A percentile compares a stretch with the other conserved stretches of the same genome.
Conservation (phyloP, 1,140 invertebrate genomes). For the Polypedilum vanderplanki region DNA sequence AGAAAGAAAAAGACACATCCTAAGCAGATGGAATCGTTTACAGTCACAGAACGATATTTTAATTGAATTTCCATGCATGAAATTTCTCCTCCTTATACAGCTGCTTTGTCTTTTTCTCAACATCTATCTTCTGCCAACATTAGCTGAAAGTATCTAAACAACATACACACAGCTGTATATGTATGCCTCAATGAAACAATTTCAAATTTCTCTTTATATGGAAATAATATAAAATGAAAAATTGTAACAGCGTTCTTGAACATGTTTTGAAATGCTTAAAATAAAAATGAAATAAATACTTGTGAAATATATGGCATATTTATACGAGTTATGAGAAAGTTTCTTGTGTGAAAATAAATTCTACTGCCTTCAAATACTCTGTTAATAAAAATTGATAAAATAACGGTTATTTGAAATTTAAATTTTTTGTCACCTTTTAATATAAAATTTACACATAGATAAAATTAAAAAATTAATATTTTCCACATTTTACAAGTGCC, state of each 20-base stretch:
- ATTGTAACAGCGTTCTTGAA: background rate
- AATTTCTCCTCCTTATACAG: background rate
- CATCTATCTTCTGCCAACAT: background rate
- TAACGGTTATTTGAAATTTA: no score
- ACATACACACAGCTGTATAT: no score
- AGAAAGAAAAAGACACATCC: background rate
- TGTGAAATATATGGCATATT: background rate
- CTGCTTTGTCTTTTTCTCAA: background rate
- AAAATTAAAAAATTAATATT: constrained; percentile 1
- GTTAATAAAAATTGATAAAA: no score
- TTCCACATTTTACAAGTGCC: background rate
- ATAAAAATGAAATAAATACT: background rate
- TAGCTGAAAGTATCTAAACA: background rate
- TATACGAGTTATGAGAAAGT: no score
- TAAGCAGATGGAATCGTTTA: constrained; percentile 17
- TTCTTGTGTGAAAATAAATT: no score
- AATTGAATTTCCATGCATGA: constrained; percentile 18
- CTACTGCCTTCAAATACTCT: no score
- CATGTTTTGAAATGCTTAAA: constrained; percentile 1
- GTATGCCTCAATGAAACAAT: no score
- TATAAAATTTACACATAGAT: no score
- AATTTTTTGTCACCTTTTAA: no score
- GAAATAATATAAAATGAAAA: background rate
- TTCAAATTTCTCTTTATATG: background rate
- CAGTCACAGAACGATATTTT: constrained; percentile 4